phyloP scores from a whole-genome alignment of 1,140 invertebrate species.

The Cydia amplana region DNA sequence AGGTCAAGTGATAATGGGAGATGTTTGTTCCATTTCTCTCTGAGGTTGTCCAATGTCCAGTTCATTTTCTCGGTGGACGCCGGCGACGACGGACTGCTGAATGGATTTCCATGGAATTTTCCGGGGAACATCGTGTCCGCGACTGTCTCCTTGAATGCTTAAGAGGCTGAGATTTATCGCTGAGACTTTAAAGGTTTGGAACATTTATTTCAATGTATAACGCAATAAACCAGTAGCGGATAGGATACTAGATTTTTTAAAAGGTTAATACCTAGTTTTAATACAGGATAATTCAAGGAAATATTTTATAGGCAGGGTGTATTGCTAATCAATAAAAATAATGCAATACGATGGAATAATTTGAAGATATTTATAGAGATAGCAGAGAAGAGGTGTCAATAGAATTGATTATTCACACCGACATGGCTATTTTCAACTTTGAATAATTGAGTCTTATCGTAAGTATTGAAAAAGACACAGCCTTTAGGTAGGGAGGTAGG shows the following conservation, averaged over 20 bases:
- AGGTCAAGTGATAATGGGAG: constrained; percentile 39
- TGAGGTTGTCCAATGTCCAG: constrained; percentile 26
- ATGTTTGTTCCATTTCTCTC: constrained; percentile 17
- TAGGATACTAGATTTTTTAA: neutral
- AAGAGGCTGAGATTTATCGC: neutral
- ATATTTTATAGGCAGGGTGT: no score
- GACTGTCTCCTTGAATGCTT: constrained; percentile 32
- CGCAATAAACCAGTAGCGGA: neutral
- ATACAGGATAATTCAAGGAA: no score
- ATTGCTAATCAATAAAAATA: no score
- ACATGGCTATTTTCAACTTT: no score
- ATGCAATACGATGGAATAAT: no score
- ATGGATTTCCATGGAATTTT: constrained; percentile 39
- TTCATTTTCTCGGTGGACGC: constrained; percentile 43
- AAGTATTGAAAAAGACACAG: no score
- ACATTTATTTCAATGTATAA: neutral
- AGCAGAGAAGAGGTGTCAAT: no score
- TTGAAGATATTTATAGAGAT: no score
- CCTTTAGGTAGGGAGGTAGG: no score
- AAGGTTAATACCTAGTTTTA: neutral
- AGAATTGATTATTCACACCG: no score
- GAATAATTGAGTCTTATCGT: no score
- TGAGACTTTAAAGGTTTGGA: neutral
- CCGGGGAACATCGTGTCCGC: constrained; percentile 39
- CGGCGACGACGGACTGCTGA: constrained; percentile 38